Evolutionary conservation across 2,113 vertebrate genomes (phyloP), one percentile per base, ranked within the genome.

Genomic region (Salminus brasiliensis): DNA sequence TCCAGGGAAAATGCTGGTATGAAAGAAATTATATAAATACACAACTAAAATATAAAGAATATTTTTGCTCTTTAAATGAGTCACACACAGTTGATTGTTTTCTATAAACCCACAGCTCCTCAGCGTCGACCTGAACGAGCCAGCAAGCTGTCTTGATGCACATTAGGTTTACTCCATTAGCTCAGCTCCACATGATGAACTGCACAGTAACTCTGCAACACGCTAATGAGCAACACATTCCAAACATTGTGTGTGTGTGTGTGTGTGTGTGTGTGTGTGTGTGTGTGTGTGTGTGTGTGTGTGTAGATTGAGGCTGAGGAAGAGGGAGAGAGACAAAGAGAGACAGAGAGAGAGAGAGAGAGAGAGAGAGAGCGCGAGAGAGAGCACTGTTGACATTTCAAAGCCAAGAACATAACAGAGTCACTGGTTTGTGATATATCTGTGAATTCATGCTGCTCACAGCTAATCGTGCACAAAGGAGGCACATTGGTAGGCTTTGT

Each of bases 161-260:
- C 74, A 84, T 83, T 80, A 80, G 78, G 59, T 83, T 80, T 85
- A 80, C 78, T 74, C 76, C 75, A 85, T 87, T 87, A 83, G 71
- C 69, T 69, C 60, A 84, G 81, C 78, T 36, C 34, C 73, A 71
- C 74, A 72, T 78, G 77, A 81, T 72, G 72, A 83, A 72, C 71
- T 59, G 79, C 52, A 78, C 81, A 81, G 78, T 63, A 81, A 79
- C 76, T 81, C 72, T 81, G 72, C 72, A 63, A 80, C 29, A 36
- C 47, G 3, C 65, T 80, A 82, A 86, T 72, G 73, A 80, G 79
- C 76, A 73, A 70, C 76, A 66, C 69, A 73, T 72, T 80, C 43
- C 39, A 27, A 53, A 49, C 57, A 34, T 65, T 52, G 68, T 63
- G 60, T 63, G 60, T 63, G 60, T 32, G 29, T 63, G 60, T 63